A percentile compares a stretch with the other conserved stretches of the same genome.
Conservation (phyloP, 2,113 vertebrate species). For the Heptranchias perlo region DNA sequence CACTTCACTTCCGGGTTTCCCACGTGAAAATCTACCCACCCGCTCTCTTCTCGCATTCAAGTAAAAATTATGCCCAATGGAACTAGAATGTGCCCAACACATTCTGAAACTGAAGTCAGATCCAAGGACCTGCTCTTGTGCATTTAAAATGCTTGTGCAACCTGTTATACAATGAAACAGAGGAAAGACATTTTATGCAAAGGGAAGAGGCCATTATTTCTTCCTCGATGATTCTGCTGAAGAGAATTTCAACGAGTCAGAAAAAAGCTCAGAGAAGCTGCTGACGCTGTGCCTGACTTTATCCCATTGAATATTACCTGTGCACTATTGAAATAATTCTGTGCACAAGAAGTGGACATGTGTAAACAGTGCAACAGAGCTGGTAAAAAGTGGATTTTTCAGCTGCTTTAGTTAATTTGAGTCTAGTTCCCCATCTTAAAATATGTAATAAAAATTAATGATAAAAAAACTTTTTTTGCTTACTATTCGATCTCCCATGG, state of each 20-base stretch:
- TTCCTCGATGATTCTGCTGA: background rate
- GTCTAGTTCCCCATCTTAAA: background rate
- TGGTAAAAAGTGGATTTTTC: background rate
- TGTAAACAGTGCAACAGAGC: background rate
- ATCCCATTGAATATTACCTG: background rate
- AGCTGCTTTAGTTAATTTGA: background rate
- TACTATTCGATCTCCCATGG: background rate
- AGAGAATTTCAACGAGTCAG: background rate
- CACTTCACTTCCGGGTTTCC: too few species aligned
- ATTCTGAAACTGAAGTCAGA: background rate
- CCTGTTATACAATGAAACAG: background rate
- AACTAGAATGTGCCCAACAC: background rate
- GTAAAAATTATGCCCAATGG: too few species aligned
- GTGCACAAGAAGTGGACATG: background rate
- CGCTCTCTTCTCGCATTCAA: too few species aligned
- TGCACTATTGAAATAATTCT: background rate
- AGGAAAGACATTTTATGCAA: background rate
- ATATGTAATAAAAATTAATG: background rate
- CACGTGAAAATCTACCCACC: too few species aligned
- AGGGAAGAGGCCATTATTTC: background rate
- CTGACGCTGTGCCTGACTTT: background rate
- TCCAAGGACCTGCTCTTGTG: background rate
- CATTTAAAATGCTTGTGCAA: background rate
- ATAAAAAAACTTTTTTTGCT: background rate
- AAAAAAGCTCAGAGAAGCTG: background rate